These are phyloP conservation scores for Cerceris ruficornis DNA, from an alignment of 2,888 invertebrate species.

Conservation along the genomic window DNA sequence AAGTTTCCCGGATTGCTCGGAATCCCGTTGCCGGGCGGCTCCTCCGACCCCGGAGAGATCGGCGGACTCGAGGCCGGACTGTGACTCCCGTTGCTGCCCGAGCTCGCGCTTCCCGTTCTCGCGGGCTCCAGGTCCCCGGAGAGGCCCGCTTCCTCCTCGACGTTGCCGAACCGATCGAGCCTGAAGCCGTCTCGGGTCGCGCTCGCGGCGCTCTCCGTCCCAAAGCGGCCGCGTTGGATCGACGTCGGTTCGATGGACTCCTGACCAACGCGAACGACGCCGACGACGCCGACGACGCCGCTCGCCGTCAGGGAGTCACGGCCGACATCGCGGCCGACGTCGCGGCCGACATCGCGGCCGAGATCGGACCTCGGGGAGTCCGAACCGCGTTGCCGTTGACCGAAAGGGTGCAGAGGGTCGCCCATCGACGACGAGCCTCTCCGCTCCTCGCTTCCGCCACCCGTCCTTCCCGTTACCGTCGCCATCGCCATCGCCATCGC, in stretches of 20 bases:
- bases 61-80: slow-evolving; percentile 88
- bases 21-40: slow-evolving; percentile 78
- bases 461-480: slow-evolving; percentile 8
- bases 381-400: slow-evolving; percentile 31
- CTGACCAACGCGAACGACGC: neutral
- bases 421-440: slow-evolving; percentile 52
- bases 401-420: slow-evolving; percentile 58
- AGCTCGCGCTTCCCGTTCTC: slow-evolving; percentile 83
- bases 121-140: slow-evolving; percentile 74
- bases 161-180: slow-evolving; percentile 69
- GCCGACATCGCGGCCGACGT: slow-evolving; percentile 22
- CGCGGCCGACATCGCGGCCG: slow-evolving; percentile 23
- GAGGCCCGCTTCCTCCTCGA: slow-evolving; percentile 61
- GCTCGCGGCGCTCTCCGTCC: too few relatives aligned
- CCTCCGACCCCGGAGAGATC: slow-evolving; percentile 93
- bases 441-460: slow-evolving; percentile 36
- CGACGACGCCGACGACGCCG: neutral
- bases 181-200: slow-evolving; percentile 61
- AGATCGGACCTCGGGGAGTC: slow-evolving; percentile 54
- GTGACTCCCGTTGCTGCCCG: slow-evolving; percentile 85
- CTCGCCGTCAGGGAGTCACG: slow-evolving; percentile 50
- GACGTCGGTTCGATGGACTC: slow-evolving; percentile 19
- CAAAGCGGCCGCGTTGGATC: slow-evolving; percentile 33
- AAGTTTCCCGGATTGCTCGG: slow-evolving; percentile 49
- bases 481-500: too few relatives aligned